Base-by-base conservation (phyloP, 2,888 invertebrate species). In the Agrenia bidenticulata region DNA sequence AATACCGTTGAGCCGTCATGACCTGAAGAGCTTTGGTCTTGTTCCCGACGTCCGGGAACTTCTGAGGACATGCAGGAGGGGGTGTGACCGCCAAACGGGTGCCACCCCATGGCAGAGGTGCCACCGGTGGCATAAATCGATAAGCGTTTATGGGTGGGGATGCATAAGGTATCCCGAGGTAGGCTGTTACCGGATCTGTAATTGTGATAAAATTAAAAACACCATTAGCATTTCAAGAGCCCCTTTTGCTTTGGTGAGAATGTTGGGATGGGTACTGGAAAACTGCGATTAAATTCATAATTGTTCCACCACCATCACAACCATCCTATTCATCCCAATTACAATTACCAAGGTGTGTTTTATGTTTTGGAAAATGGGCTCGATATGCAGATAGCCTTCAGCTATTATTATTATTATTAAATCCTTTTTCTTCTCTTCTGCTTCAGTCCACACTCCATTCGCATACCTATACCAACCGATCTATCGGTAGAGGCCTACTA, bases 1-100 rank as follows among this genome's bases (percentile, higher is more conserved):
- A 65, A 66, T 66, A 73, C 4, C 75, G 67, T 60, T 73, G 72
- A 54, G 53, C 59, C 54, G 73, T 73, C 75, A 75, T 75, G 37
- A 61, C 64, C 56, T 71, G 66, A 24, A 75, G 73, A 45, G 71
- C 73, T 64, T 66, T 66, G 21, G 75, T 73, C 61, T 64, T 64
- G 65, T 75, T 75, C 27, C 71, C 78, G 56, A 86, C 78, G 78
- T 87, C 86, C 27, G 87, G 87, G 11, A 79, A 77, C 11, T 78
- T 78, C 81, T 90, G 92, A 2, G 92, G 92, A 59, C 75, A 75
- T 17, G 73, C 75, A 27, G 75, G 73, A 9, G 75, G 73, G 11
- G 69, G 64, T 32, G 59, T 63, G 50, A 66, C 66, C 23, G 75
- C 75, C 21, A 63, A 49, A 49, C 72, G 65, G n/a, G 71, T 70